Conservation (phyloP, 2,888 invertebrate genomes). For the Adelognathus sp. region DNA sequence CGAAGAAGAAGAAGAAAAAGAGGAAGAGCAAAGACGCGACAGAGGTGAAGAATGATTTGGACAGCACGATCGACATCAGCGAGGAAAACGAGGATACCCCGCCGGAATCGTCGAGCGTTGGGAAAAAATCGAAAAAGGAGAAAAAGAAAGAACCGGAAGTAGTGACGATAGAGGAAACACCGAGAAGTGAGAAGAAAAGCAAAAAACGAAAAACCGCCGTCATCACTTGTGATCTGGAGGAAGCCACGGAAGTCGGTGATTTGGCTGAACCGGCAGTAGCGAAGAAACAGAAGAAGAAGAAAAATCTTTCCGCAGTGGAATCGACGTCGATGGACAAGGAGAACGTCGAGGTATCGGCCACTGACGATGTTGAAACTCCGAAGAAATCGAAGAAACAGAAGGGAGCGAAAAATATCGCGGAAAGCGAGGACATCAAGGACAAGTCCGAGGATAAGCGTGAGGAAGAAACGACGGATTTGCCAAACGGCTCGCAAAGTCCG, state of each 20-base stretch:
- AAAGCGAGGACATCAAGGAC: constrained; percentile 18
- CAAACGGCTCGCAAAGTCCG: constrained; percentile 36
- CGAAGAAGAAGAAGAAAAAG: constrained; percentile 54
- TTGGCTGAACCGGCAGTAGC: not conserved
- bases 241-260: constrained; percentile 8
- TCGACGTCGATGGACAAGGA: constrained; percentile 42
- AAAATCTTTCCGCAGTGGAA: constrained; percentile 46
- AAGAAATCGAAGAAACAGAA: constrained; percentile 47
- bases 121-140: constrained; percentile 12
- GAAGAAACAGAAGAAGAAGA: constrained; percentile 25
- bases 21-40: not conserved
- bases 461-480: not conserved
- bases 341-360: constrained; percentile 13
- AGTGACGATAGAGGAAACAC: not conserved
- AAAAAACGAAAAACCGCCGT: constrained; percentile 3
- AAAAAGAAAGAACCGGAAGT: constrained; percentile 13
- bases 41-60: not conserved
- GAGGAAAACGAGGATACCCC: constrained; percentile 7
- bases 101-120: not conserved
- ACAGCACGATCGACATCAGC: not conserved
- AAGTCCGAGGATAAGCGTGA: constrained; percentile 4
- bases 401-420: constrained; percentile 25
- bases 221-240: not conserved
- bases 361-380: constrained; percentile 9
- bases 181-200: constrained; percentile 8